Evolutionary conservation across 2,797 vertebrate species (phyloP).

Genomic region (Astyanax mexicanus): DNA sequence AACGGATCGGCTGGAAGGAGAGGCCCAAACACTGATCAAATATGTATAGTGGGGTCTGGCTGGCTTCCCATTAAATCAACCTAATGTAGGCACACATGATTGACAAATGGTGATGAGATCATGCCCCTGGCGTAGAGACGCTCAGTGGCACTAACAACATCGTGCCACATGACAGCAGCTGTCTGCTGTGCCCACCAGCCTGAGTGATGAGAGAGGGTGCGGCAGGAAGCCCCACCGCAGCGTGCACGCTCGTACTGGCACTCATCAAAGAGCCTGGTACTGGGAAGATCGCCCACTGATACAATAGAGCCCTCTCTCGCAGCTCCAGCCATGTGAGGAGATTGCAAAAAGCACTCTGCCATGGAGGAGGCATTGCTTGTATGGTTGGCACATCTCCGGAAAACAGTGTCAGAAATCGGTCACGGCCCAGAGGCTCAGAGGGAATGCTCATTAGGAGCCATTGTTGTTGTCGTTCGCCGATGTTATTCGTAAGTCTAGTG

Average conservation of each 20-base stretch:
- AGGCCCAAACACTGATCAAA: constrained; percentile 51
- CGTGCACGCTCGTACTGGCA: not conserved
- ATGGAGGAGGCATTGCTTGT: constrained; percentile 33
- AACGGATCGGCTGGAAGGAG: not conserved
- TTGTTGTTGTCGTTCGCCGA: not conserved
- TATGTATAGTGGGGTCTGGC: constrained; percentile 54
- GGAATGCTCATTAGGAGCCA: constrained; percentile 24
- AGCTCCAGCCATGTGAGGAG: constrained; percentile 24
- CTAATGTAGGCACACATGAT: constrained; percentile 58
- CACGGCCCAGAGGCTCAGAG: not conserved
- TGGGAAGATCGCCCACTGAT: not conserved
- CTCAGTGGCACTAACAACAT: constrained; percentile 56
- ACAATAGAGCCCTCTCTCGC: constrained; percentile 6
- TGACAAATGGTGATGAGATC: constrained; percentile 59
- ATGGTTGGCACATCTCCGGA: constrained; percentile 22
- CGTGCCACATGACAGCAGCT: constrained; percentile 50
- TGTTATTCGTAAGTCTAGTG: constrained; percentile 6
- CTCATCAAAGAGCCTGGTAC: constrained; percentile 12
- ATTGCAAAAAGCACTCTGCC: constrained; percentile 28
- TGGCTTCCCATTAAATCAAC: constrained; percentile 57
- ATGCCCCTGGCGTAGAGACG: constrained; percentile 44
- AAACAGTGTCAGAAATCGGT: constrained; percentile 16
- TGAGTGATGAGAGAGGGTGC: constrained; percentile 37
- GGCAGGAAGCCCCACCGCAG: constrained; percentile 1
- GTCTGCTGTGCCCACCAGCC: constrained; percentile 49